A percentile compares a stretch with the other conserved stretches of the same genome.
These are phyloP conservation scores for Apodemus speciosus DNA, from an alignment of 2,113 vertebrate genomes.

Conservation along the genomic window DNA sequence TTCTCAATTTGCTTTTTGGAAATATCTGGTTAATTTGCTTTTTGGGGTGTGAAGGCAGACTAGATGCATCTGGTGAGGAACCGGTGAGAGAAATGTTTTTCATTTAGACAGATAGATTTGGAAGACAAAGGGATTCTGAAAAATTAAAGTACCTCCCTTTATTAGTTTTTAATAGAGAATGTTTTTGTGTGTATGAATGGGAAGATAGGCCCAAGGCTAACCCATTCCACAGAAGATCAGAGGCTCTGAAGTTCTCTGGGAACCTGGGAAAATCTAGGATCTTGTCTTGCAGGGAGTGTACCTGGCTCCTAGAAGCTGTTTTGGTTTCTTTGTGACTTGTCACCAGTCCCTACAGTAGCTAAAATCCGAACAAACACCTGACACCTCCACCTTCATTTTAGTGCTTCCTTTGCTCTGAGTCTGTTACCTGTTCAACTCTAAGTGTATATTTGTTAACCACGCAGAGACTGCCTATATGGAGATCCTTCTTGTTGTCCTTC, in stretches of 20 bases:
- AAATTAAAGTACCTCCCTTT: neutral
- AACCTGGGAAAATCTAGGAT: neutral
- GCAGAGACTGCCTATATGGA: neutral
- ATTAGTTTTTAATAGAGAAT: constrained; percentile 5
- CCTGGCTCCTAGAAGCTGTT: neutral
- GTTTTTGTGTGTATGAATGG: neutral
- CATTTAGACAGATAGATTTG: neutral
- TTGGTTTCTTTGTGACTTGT: neutral
- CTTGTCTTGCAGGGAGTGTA: neutral
- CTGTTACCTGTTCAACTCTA: neutral
- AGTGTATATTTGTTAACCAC: neutral
- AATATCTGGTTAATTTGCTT: too few species aligned
- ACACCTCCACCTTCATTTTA: neutral
- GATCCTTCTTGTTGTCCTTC: neutral
- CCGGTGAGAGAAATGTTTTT: neutral
- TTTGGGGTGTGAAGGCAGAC: neutral
- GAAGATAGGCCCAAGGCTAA: neutral
- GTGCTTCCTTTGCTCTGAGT: neutral
- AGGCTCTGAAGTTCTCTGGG: neutral
- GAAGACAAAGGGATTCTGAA: neutral
- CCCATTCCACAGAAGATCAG: neutral
- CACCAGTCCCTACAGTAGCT: neutral
- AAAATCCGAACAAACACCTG: neutral
- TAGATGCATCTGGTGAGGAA: rapidly evolving
- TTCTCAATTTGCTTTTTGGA: neutral